These are phyloP conservation scores for Platysternon megacephalum DNA, from an alignment of 2,113 vertebrate species.

Conservation along the genomic window DNA sequence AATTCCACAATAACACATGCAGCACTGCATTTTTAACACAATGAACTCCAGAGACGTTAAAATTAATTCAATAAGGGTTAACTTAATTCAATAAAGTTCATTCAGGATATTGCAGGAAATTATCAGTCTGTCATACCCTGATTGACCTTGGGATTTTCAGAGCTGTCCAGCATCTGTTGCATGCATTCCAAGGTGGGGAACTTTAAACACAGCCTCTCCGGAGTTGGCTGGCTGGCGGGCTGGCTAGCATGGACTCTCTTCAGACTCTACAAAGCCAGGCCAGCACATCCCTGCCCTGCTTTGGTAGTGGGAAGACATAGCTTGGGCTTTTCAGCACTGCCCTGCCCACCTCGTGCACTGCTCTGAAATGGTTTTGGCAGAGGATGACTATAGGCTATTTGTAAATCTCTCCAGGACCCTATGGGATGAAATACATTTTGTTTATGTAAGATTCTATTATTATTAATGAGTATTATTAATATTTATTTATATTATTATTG, in stretches of 20 bases:
- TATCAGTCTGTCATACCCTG: background rate
- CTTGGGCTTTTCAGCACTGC: background rate
- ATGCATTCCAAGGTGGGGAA: rapidly evolving
- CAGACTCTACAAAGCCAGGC: background rate
- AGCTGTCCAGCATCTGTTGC: rapidly evolving
- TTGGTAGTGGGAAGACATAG: background rate
- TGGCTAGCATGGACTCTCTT: background rate
- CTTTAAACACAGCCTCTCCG: background rate
- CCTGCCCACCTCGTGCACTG: rapidly evolving
- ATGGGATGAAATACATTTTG: background rate
- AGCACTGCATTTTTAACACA: background rate
- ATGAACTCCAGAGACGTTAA: background rate
- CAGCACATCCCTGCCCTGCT: background rate
- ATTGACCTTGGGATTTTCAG: background rate
- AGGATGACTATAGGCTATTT: background rate
- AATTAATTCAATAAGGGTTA: background rate
- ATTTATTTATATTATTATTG: constrained; percentile 61
- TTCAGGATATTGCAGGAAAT: background rate
- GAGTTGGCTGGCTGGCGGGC: background rate
- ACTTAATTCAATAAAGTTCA: background rate
- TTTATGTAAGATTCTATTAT: background rate
- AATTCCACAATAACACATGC: background rate
- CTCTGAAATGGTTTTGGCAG: background rate
- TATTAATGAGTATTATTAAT: constrained; percentile 33
- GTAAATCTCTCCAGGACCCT: background rate